phyloP scores from a whole-genome alignment of 2,113 vertebrate species.

The Addax nasomaculatus region DNA sequence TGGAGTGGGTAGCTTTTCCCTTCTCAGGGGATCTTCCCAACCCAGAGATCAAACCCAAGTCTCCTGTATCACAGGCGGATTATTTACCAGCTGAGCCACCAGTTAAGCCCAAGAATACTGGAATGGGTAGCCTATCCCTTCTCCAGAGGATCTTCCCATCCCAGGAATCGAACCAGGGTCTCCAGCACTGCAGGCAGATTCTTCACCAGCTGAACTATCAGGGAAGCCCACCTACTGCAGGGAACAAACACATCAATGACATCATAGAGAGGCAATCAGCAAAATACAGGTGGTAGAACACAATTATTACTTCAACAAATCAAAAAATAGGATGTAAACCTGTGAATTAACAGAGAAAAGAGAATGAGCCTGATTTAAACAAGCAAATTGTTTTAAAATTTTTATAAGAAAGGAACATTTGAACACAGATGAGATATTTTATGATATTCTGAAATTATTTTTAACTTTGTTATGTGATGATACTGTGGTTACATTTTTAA shows the following conservation, averaged over 20 bases:
- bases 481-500: background rate
- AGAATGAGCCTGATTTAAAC: background rate
- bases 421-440: background rate
- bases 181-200: background rate
- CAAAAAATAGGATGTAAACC: background rate
- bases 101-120: background rate
- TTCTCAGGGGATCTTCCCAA: background rate
- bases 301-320: background rate
- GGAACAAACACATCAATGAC: background rate
- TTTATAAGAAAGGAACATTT: background rate
- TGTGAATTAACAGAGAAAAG: background rate
- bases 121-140: background rate
- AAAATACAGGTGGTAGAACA: background rate
- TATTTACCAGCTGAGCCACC: background rate
- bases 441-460: background rate
- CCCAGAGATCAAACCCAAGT: background rate
- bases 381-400: background rate
- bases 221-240: background rate
- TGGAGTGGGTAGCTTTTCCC: background rate
- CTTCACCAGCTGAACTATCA: background rate
- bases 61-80: background rate
- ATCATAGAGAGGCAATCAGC: background rate
- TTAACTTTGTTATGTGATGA: background rate
- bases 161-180: background rate
- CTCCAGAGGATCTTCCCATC: background rate